phyloP scores from a whole-genome alignment of 2,113 vertebrate species.

The Oryzias javanicus region DNA sequence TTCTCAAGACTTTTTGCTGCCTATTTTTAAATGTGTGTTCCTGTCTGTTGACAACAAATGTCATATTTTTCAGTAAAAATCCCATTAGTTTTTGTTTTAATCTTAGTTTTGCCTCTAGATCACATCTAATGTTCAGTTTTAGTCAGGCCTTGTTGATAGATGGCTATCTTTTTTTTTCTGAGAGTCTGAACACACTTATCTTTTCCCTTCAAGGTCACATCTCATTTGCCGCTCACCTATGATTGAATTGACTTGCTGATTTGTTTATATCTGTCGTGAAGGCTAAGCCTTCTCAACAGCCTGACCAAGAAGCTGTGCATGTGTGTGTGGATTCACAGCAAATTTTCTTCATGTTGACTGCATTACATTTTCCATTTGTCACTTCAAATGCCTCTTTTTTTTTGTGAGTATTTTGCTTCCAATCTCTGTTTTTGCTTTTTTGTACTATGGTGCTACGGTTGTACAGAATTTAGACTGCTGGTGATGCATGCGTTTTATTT shows the following conservation, averaged over 20 bases:
- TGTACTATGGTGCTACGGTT: conserved; percentile 3
- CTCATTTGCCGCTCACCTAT: conserved; percentile 14
- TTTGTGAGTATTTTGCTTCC: conserved; percentile 15
- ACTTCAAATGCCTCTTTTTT: neutral
- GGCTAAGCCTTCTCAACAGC: conserved; percentile 37
- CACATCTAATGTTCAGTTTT: neutral
- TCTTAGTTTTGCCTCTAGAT: neutral
- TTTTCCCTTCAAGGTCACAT: conserved; percentile 11
- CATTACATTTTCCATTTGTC: conserved; percentile 6
- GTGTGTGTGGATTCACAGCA: neutral
- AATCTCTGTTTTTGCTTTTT: conserved; percentile 18
- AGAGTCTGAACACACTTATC: conserved; percentile 26
- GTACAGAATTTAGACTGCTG: neutral
- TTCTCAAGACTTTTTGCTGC: neutral
- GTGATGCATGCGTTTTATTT: no score
- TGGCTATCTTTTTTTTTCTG: conserved; percentile 39
- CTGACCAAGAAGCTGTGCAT: conserved; percentile 32
- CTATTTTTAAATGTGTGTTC: conserved; percentile 17
- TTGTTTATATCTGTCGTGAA: conserved; percentile 40
- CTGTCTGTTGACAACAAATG: neutral
- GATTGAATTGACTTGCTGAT: conserved; percentile 37
- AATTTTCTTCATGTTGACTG: conserved; percentile 16
- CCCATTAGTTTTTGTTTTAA: neutral
- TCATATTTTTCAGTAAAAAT: conserved; percentile 7
- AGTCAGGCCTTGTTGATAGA: conserved; percentile 18